Evolutionary conservation across 2,888 invertebrate species (phyloP).

Genomic region (Schrankia costaestrigalis): DNA sequence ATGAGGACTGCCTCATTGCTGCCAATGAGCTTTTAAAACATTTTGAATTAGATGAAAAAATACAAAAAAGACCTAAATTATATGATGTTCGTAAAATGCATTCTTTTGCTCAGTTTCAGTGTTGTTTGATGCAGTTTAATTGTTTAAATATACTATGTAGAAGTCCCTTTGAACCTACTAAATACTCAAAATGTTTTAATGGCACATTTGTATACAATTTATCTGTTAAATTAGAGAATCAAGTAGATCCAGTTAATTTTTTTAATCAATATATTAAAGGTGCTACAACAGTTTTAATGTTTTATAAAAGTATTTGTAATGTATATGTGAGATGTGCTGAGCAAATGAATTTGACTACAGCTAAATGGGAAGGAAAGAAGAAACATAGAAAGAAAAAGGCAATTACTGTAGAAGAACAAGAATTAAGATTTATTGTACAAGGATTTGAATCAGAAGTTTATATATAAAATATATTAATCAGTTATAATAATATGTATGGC

Average conservation of each 20-base stretch:
- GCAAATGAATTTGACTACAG: slow-evolving; percentile 47
- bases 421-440: slow-evolving; percentile 58
- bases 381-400: slow-evolving; percentile 47
- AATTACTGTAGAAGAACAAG: slow-evolving; percentile 40
- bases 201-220: slow-evolving; percentile 90
- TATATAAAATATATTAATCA: too few relatives aligned
- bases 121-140: slow-evolving; percentile 79
- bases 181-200: slow-evolving; percentile 84
- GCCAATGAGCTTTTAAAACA: slow-evolving; percentile 80
- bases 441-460: slow-evolving; percentile 69
- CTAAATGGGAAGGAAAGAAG: slow-evolving; percentile 44
- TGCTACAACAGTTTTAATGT: slow-evolving; percentile 52
- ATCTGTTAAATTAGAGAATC: slow-evolving; percentile 81
- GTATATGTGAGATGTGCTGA: slow-evolving; percentile 43
- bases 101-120: slow-evolving; percentile 84
- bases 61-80: slow-evolving; percentile 74
- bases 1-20: slow-evolving; percentile 80
- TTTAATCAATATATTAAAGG: slow-evolving; percentile 73
- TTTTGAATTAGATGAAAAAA: slow-evolving; percentile 80
- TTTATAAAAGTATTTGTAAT: slow-evolving; percentile 57
- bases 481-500: too few relatives aligned
- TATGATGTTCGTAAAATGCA: slow-evolving; percentile 82
- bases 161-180: slow-evolving; percentile 78
- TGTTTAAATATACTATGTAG: slow-evolving; percentile 84
- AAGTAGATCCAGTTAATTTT: slow-evolving; percentile 76